Percentiles rank a stretch among this genome's conserved stretches.
Evolutionary conservation across 2,113 vertebrate species (phyloP).

Genomic region (Ophiodon elongatus): DNA sequence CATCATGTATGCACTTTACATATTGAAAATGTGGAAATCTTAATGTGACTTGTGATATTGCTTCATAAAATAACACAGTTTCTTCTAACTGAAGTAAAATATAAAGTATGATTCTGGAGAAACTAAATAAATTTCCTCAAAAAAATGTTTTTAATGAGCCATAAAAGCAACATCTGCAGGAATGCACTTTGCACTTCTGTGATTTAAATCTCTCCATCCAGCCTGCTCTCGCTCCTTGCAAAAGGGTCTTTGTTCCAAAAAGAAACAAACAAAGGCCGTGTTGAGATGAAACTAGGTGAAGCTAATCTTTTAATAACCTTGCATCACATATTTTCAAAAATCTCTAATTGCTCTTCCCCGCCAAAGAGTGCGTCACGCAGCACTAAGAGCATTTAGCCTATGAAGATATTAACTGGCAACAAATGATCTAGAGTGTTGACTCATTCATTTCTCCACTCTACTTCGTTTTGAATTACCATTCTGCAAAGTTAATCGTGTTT

Average conservation of each 20-base stretch:
- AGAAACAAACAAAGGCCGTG: slow-evolving; percentile 78
- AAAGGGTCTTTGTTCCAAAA: slow-evolving; percentile 73
- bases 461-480: slow-evolving; percentile 34
- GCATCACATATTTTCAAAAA: slow-evolving; percentile 71
- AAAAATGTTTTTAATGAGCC: slow-evolving; percentile 7
- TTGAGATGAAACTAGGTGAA: slow-evolving; percentile 79
- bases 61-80: background rate
- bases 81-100: background rate
- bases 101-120: background rate
- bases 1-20: background rate
- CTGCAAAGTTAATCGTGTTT: slow-evolving; percentile 45
- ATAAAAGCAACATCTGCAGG: slow-evolving; percentile 38
- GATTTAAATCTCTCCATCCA: slow-evolving; percentile 56
- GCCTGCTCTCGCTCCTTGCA: slow-evolving; percentile 21
- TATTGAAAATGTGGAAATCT: background rate
- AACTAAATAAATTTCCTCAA: background rate
- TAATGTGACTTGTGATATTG: background rate
- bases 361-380: slow-evolving; percentile 42
- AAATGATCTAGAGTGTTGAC: slow-evolving; percentile 36
- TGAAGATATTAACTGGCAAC: slow-evolving; percentile 57
- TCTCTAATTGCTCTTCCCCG: slow-evolving; percentile 54
- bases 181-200: slow-evolving; percentile 57
- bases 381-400: slow-evolving; percentile 51
- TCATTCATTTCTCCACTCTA: slow-evolving; percentile 34
- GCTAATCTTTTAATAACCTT: slow-evolving; percentile 87